These are phyloP conservation scores for Motacilla tschutschensis DNA, from an alignment of 2,113 vertebrate species.

Conservation along the genomic window DNA sequence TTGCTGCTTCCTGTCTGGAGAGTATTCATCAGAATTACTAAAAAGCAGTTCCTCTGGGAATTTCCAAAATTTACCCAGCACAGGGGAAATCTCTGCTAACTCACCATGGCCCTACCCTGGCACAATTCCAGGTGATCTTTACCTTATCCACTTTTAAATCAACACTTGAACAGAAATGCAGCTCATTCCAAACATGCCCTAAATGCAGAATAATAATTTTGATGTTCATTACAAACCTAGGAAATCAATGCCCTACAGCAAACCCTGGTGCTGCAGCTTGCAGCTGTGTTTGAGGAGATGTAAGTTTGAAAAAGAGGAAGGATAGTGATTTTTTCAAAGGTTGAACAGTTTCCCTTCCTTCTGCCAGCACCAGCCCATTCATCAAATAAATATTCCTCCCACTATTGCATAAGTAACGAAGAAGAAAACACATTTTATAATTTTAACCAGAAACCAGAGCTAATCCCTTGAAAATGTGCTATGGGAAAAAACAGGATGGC, in stretches of 20 bases:
- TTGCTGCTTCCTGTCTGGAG: not conserved
- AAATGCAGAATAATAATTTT: not conserved
- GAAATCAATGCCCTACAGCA: not conserved
- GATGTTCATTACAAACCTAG: not conserved
- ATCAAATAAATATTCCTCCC: not conserved
- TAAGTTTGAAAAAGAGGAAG: not conserved
- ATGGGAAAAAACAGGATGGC: not conserved
- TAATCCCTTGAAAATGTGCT: not conserved
- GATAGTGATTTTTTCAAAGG: not conserved
- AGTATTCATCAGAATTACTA: not conserved
- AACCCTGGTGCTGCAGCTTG: not conserved
- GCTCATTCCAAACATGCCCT: not conserved
- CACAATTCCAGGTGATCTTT: not conserved
- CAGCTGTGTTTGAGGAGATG: constrained; percentile 32
- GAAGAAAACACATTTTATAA: not conserved
- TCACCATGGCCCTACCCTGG: not conserved
- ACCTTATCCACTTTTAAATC: not conserved
- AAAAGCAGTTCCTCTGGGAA: not conserved
- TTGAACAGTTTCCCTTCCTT: constrained; percentile 11
- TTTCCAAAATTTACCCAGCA: not conserved
- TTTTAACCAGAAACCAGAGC: not conserved
- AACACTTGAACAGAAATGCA: not conserved
- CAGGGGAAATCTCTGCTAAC: not conserved
- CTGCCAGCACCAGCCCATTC: not conserved
- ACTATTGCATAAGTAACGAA: not conserved